Percentiles rank a stretch among this genome's conserved stretches.
These are phyloP conservation scores for Meliscaeva auricollis DNA, from an alignment of 2,888 invertebrate genomes.

Conservation along the genomic window DNA sequence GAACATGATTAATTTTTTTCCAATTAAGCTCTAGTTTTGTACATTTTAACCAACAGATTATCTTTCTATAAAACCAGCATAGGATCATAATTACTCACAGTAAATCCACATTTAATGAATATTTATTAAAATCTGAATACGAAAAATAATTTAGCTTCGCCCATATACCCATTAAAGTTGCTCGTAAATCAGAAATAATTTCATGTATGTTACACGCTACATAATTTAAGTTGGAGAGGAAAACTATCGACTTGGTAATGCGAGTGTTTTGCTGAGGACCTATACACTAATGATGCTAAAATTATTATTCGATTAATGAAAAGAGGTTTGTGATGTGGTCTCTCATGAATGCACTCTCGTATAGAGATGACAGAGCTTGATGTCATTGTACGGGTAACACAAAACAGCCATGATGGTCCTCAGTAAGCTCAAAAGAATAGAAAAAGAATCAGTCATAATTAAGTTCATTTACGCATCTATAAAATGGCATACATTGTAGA, in stretches of 20 bases:
- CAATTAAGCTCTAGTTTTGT: background rate
- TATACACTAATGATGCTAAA: background rate
- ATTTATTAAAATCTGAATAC: slow-evolving; percentile 6
- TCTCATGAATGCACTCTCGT: background rate
- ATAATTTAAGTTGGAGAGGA: background rate
- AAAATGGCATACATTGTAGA: background rate
- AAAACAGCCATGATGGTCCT: background rate
- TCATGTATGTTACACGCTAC: too few relatives aligned
- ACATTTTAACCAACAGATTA: background rate
- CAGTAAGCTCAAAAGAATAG: background rate
- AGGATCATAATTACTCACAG: background rate
- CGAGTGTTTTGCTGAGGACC: background rate
- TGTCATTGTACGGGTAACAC: background rate
- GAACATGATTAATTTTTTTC: slow-evolving; percentile 14
- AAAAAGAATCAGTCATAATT: slow-evolving; percentile 22
- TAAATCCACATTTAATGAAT: background rate
- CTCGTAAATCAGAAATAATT: background rate
- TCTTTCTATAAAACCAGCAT: background rate
- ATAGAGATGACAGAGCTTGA: background rate
- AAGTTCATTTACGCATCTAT: slow-evolving; percentile 24
- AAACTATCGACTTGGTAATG: background rate
- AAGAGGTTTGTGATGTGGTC: background rate
- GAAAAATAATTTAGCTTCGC: background rate
- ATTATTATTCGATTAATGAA: background rate
- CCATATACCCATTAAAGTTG: background rate